Evolutionary conservation across 2,113 vertebrate genomes (phyloP), one percentile per base, ranked within the genome.

Genomic region (Scopus umbretta): DNA sequence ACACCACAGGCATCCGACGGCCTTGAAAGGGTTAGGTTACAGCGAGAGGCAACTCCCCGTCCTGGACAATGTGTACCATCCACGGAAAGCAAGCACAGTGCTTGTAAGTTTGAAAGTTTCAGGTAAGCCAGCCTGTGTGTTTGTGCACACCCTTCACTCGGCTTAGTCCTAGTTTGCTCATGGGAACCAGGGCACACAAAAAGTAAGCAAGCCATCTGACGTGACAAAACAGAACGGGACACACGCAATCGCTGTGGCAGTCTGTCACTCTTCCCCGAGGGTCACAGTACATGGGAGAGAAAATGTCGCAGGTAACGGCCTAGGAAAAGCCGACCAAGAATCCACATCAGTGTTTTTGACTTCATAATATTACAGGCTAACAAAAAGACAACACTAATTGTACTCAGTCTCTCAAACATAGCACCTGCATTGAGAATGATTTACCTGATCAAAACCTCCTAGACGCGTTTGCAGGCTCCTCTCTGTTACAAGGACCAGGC

Each of bases 271-370:
- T 75, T 56, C 18, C 13, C 32, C 19, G 1, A 36, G 79, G 58
- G 61, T 20, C 55, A 6, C 49, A 3, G 21, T 2, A 40, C 34
- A 16, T 0, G 0, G 20, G 8, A 34, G 25, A 32, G 38, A 34
- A 18, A 52, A 20, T 6, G 38, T 6, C 62, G 43, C 71, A 18
- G 66, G 30, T 1, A 8, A 27, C 52, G 45, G 47, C 25, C 34
- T 1, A 4, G 23, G 50, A 13, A 79, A 56, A 40, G 9, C 11
- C 0, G 1, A 16, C 2, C 0, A 2, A 29, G 17, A 18, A 13
- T 1, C 36, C 55, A 14, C 45, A 74, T 1, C 27, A 3, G 4
- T 1, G 14, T 4, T 3, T 23, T 20, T 3, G 12, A 25, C 59
- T 40, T 20, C 9, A 8, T 49, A 66, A 49, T 14, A 15, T 3